A percentile compares a stretch with the other conserved stretches of the same genome.
Evolutionary conservation across 2,113 vertebrate genomes (phyloP).

Genomic region (Pelmatolapia mariae): DNA sequence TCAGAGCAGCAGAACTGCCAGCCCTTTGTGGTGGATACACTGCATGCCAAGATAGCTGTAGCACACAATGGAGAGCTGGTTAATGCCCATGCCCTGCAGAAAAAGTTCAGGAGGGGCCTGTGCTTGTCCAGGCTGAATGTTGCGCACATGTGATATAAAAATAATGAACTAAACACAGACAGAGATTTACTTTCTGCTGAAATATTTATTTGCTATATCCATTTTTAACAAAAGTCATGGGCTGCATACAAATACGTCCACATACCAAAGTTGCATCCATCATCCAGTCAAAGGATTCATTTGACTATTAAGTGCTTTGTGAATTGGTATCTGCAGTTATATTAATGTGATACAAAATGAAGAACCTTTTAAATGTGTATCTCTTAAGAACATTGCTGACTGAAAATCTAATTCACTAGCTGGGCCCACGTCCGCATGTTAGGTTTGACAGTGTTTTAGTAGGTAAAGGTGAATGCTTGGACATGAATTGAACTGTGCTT

Average conservation of each 20-base stretch:
- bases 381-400: not conserved
- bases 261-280: not conserved
- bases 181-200: not conserved
- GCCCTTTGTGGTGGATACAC: constrained; percentile 96
- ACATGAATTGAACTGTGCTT: too few relatives aligned
- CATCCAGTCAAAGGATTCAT: not conserved
- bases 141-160: not conserved
- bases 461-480: too few relatives aligned
- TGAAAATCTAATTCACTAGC: not conserved
- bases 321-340: not conserved
- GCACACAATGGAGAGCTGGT: constrained; percentile 96
- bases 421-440: too few relatives aligned
- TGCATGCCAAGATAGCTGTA: constrained; percentile 94
- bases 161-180: not conserved
- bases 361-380: not conserved
- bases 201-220: not conserved
- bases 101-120: constrained; percentile 69
- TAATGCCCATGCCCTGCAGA: constrained; percentile 82
- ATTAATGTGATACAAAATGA: too few relatives aligned
- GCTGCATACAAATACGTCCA: rapidly evolving
- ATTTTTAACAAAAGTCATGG: not conserved
- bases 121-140: not conserved
- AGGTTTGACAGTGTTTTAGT: too few relatives aligned
- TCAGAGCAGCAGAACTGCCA: constrained; percentile 98
- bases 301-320: not conserved